Percentiles rank a stretch among this genome's conserved stretches.
Evolutionary conservation across 2,113 vertebrate species (phyloP).

Genomic region (Pionites leucogaster): DNA sequence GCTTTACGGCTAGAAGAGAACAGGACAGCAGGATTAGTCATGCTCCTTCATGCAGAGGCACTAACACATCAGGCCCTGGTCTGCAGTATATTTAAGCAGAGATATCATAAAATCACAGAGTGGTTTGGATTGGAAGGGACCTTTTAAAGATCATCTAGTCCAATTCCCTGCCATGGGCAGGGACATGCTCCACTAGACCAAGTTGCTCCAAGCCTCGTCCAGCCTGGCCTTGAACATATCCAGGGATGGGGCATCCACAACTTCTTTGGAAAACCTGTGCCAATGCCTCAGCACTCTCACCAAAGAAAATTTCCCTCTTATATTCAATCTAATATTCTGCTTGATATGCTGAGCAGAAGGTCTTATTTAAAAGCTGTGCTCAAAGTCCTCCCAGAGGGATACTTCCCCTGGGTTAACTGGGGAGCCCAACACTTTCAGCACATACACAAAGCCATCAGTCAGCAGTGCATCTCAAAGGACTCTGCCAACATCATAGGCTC

Average conservation of each 20-base stretch:
- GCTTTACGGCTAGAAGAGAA: not conserved
- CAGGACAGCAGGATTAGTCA: not conserved
- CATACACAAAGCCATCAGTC: fast-evolving
- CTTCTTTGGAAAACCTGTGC: not conserved
- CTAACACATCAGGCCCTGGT: not conserved
- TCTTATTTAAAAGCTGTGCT: not conserved
- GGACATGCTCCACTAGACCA: not conserved
- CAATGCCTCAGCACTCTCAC: not conserved
- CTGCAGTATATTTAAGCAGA: not conserved
- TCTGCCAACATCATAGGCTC: not conserved
- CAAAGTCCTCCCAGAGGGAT: not conserved
- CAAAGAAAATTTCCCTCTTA: not conserved
- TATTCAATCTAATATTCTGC: not conserved
- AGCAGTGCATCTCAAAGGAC: not conserved
- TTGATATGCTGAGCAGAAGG: not conserved
- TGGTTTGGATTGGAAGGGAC: not conserved
- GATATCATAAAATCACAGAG: not conserved
- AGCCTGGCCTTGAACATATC: not conserved
- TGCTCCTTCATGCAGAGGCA: not conserved
- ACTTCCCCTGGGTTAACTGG: not conserved
- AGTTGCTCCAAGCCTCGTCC: not conserved
- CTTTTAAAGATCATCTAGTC: not conserved
- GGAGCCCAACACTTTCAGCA: not conserved
- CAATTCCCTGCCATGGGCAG: not conserved
- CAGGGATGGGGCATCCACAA: not conserved